Evolutionary conservation across 2,888 invertebrate genomes (phyloP), one percentile per base, ranked within the genome.

Genomic region (Machimus atricapillus): DNA sequence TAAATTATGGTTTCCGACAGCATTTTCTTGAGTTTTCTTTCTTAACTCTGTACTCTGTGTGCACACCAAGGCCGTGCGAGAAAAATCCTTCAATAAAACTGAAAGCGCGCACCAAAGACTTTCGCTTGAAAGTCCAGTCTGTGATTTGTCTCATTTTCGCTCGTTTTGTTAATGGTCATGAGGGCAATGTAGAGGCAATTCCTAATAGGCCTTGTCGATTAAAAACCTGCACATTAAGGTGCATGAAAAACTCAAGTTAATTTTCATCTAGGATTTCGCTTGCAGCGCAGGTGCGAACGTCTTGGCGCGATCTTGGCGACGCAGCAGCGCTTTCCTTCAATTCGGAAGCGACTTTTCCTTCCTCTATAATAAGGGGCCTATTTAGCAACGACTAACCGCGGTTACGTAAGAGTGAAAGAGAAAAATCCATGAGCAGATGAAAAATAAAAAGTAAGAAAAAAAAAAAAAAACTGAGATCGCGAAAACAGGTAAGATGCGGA

Each of bases 341-440:
- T 78, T 78, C 43, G 78, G 78, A 78, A 78, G 66, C 78, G 9
- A 78, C 78, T 81, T 81, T 81, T 81, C 52, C 56, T 81, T 56
- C 56, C 81, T 52, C 34, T 52, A 56, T 52, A 56, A 56, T 81
- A 81, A 81, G 14, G n/a, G 81, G 52, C 56, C 81, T 56, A 81
- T 52, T 81, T 81, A 66, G 12, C 66, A 81, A 81, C 12, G 27
- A 56, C 31, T 52, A 52, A 81, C 56, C 34, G 31, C 34, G 23
- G 27, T 81, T 81, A 56, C 56, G 34, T 81, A 81, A 81, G 81
- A 52, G 81, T 81, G 81, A 81, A 81, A 81, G 79, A 81, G 79
- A 81, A 81, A 81, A 81, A 43, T 14, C 9, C 8, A 16, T 12
- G 16, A 52, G 3, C 14, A 16, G 16, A 81, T 14, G 23, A 5